Conservation (phyloP, 2,113 vertebrate genomes). For the Parus major region DNA sequence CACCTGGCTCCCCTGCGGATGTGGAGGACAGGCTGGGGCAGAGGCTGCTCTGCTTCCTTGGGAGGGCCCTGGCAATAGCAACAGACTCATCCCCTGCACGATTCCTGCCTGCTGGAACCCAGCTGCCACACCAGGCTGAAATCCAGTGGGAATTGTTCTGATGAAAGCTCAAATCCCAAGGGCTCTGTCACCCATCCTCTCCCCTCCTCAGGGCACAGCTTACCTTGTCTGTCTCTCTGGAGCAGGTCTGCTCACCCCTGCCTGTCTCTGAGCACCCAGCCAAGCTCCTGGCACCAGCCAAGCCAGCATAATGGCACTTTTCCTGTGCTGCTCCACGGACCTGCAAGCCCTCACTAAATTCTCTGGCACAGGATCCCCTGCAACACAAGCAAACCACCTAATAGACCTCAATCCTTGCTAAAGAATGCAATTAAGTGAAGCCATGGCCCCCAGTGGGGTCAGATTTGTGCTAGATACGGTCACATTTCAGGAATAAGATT, state of each 20-base stretch:
- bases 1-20: neutral
- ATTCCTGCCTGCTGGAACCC: neutral
- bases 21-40: neutral
- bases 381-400: slow-evolving; percentile 13
- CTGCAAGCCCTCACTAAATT: neutral
- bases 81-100: fast-evolving
- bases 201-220: neutral
- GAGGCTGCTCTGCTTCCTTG: neutral
- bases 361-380: neutral
- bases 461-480: slow-evolving; percentile 26
- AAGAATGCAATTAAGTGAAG: slow-evolving; percentile 50
- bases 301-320: neutral
- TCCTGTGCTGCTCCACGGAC: neutral
- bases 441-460: neutral
- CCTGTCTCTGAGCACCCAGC: neutral
- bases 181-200: neutral
- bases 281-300: neutral
- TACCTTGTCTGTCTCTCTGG: neutral
- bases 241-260: neutral
- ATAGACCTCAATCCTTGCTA: slow-evolving; percentile 34
- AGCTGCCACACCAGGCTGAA: neutral
- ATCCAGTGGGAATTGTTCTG: neutral
- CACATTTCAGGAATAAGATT: slow-evolving; percentile 55
- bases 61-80: neutral
- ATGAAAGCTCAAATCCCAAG: neutral